These are phyloP conservation scores for Hipposideros armiger DNA, from an alignment of 2,113 vertebrate species.

Conservation along the genomic window DNA sequence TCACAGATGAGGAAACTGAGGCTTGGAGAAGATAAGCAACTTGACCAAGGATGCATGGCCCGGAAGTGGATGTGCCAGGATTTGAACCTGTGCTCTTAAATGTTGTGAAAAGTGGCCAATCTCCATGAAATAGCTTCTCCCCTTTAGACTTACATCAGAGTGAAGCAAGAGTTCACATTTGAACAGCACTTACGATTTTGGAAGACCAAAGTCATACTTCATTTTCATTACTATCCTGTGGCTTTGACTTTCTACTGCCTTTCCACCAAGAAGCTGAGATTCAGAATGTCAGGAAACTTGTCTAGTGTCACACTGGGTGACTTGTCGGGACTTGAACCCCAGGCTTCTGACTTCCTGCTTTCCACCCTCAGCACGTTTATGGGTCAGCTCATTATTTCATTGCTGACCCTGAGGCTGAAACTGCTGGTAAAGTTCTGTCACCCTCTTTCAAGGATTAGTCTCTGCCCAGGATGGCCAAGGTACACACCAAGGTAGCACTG, in stretches of 20 bases:
- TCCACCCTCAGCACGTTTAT: fast-evolving
- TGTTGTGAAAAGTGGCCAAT: background rate
- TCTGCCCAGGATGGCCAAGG: too few species aligned
- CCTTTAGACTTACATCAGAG: fast-evolving
- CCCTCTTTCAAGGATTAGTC: background rate
- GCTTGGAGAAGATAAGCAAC: background rate
- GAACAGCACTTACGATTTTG: background rate
- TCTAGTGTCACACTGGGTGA: background rate
- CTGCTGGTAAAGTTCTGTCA: too few species aligned
- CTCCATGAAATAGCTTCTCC: background rate
- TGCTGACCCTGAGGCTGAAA: background rate
- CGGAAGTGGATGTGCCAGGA: too few species aligned
- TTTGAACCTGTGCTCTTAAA: background rate
- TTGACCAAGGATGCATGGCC: background rate
- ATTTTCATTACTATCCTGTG: background rate
- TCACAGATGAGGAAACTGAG: too few species aligned
- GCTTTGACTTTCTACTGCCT: background rate
- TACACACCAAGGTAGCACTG: background rate
- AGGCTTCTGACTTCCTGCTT: background rate
- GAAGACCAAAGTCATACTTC: background rate
- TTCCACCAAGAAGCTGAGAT: background rate
- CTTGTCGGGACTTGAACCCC: fast-evolving
- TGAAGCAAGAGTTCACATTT: background rate
- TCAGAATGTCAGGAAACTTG: background rate
- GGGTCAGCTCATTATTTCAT: background rate